These are phyloP conservation scores for Drosophila punjabiensis DNA, from an alignment of 1,140 invertebrate species.

Conservation along the genomic window DNA sequence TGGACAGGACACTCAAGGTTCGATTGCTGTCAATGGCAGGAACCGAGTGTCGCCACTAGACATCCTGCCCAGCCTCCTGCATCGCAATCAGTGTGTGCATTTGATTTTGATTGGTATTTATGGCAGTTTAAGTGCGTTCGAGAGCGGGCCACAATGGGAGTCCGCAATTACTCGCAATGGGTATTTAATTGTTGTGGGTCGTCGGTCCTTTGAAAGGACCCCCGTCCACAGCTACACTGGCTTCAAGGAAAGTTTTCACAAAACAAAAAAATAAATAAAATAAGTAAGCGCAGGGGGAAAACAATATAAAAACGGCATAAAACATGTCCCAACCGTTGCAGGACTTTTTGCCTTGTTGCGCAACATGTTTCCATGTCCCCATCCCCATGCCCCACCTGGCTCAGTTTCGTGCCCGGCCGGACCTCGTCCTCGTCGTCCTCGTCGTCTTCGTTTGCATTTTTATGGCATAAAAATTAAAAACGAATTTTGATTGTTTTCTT, in stretches of 20 bases:
- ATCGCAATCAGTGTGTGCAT: slow-evolving; percentile 50
- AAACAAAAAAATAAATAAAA: slow-evolving; percentile 19
- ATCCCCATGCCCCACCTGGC: slow-evolving; percentile 26
- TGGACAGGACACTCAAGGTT: slow-evolving; percentile 4
- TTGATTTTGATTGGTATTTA: slow-evolving; percentile 85
- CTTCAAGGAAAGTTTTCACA: slow-evolving; percentile 22
- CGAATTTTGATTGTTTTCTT: slow-evolving; percentile 82
- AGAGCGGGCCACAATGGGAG: slow-evolving; percentile 14
- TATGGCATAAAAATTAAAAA: slow-evolving; percentile 84
- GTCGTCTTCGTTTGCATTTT: slow-evolving; percentile 77
- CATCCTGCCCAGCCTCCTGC: not conserved
- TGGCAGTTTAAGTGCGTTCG: slow-evolving; percentile 77
- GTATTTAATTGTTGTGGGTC: slow-evolving; percentile 54
- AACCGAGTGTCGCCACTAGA: slow-evolving; percentile 43
- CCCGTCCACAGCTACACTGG: not conserved
- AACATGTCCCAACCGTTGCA: slow-evolving; percentile 70
- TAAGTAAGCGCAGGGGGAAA: slow-evolving; percentile 1
- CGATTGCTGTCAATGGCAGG: slow-evolving; percentile 47
- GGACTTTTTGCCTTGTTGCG: slow-evolving; percentile 60
- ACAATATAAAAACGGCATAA: slow-evolving; percentile 55
- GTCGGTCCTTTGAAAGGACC: slow-evolving; percentile 12
- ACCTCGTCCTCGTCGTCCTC: slow-evolving; percentile 47
- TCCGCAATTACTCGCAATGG: slow-evolving; percentile 47
- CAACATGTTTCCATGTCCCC: slow-evolving; percentile 50
- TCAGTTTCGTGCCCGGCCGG: slow-evolving; percentile 58